Base-by-base conservation (phyloP, 2,888 invertebrate genomes). In the Spilarctia lutea region DNA sequence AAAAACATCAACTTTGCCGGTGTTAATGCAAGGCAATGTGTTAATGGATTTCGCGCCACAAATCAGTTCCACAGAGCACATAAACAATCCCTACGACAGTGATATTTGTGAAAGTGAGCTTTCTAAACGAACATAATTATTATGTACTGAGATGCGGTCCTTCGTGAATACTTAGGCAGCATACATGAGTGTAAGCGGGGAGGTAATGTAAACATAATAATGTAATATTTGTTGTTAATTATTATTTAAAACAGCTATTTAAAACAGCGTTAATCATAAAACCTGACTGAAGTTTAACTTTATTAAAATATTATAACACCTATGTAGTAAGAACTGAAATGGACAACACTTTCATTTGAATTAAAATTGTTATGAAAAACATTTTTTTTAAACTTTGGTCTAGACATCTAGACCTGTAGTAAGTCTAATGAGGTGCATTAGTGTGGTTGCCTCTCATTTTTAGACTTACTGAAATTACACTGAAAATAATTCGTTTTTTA, bases 141-240 rank as follows among this genome's bases (percentile, higher is more conserved):
- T 81, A 78, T 71, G 79, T 68, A 75, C 85, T 92, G 94, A 94
- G 91, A 95, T 95, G 95, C 92, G 91, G 93, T 91, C 90, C 91
- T 90, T 90, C 88, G 86, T 91, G 90, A 91, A 93, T 88, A 92
- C 91, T 89, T 92, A 91, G 90, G 78, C 87, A 85, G 88, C 86
- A 91, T 94, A 91, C 91, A 94, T 94, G 94, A 91, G 89, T 89
- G 88, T 89, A 89, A 92, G 93, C 88, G 89, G 86, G 88, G 91
- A 93, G 94, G 95, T 95, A 90, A 87, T 81, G 13, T n/a, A 72
- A 27, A 48, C 52, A 52, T 35, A 42, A 8, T 20, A 42, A 42
- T 42, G 13, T 33, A 24, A 18, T n/a, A 72, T 48, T 35, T 11
- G 4, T 30, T 45, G 10, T 30, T 68, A 45, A 10, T 30, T 30